Evolutionary conservation across 2,888 invertebrate genomes (phyloP).

Genomic region (Tetheella fluctuosa): DNA sequence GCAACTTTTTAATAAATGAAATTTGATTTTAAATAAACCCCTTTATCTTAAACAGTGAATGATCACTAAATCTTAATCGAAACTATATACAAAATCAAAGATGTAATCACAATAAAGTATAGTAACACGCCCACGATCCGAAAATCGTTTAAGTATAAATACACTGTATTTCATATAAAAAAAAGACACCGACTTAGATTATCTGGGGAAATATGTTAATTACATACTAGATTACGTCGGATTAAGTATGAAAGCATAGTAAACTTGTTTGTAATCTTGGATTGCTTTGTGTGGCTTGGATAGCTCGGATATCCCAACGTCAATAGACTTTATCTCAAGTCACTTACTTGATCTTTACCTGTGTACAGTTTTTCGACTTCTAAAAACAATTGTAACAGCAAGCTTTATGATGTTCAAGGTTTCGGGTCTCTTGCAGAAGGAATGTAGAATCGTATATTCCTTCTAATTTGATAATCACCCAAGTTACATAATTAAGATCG

Average conservation of each 20-base stretch:
- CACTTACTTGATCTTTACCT: not conserved
- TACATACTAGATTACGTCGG: conserved; percentile 29
- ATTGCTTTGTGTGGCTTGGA: conserved; percentile 15
- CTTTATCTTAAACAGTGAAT: conserved; percentile 33
- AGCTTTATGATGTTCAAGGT: no score
- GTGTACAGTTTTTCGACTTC: no score
- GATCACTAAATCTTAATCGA: conserved; percentile 43
- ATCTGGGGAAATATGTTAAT: conserved; percentile 41
- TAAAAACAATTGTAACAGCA: no score
- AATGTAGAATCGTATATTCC: no score
- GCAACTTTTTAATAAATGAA: conserved; percentile 27
- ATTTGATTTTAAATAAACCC: conserved; percentile 30
- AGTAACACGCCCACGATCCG: conserved; percentile 43
- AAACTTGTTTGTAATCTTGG: conserved; percentile 25
- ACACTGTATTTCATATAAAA: conserved; percentile 28
- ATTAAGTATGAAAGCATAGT: conserved; percentile 23
- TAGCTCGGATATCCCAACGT: not conserved
- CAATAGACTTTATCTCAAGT: not conserved
- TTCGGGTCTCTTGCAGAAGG: no score
- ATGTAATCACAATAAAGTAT: conserved; percentile 42
- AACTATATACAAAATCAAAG: conserved; percentile 39
- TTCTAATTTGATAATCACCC: no score
- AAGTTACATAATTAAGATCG: no score
- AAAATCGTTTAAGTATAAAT: conserved; percentile 24
- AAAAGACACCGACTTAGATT: conserved; percentile 33